A percentile compares a stretch with the other conserved stretches of the same genome.
phyloP scores from a whole-genome alignment of 1,140 invertebrate genomes.

The Listronotus bonariensis region DNA sequence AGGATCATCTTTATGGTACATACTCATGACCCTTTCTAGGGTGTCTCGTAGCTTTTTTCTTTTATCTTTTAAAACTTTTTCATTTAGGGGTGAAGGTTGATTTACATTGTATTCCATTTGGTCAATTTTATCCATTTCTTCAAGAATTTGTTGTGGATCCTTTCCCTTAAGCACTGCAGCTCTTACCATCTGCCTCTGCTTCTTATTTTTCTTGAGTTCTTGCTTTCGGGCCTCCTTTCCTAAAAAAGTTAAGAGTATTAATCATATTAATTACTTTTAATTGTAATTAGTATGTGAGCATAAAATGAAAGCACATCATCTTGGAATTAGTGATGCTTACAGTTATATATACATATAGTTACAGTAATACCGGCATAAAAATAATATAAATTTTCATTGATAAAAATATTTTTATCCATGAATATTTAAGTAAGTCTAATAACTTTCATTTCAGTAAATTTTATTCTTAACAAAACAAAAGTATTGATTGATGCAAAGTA shows the following conservation, averaged over 20 bases:
- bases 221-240: conserved; percentile 97
- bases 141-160: conserved; percentile 91
- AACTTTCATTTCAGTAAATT: no score
- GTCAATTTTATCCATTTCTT: conserved; percentile 97
- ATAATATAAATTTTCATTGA: no score
- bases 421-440: no score
- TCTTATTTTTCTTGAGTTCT: conserved; percentile 98
- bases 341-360: no score
- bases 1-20: conserved; percentile 97
- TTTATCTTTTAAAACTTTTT: conserved; percentile 96
- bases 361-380: no score
- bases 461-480: no score
- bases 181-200: conserved; percentile 92
- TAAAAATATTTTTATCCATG: no score
- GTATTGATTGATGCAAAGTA: no score
- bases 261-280: no score
- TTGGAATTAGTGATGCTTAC: no score
- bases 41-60: conserved; percentile 95
- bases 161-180: conserved; percentile 98
- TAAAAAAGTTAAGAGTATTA: conserved; percentile 54
- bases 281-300: no score
- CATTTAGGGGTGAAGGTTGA: conserved; percentile 91
- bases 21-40: conserved; percentile 88
- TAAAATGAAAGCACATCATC: no score
- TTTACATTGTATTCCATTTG: conserved; percentile 97